Base-by-base conservation (phyloP, 2,797 vertebrate species). In the Lindbergichthys nudifrons region DNA sequence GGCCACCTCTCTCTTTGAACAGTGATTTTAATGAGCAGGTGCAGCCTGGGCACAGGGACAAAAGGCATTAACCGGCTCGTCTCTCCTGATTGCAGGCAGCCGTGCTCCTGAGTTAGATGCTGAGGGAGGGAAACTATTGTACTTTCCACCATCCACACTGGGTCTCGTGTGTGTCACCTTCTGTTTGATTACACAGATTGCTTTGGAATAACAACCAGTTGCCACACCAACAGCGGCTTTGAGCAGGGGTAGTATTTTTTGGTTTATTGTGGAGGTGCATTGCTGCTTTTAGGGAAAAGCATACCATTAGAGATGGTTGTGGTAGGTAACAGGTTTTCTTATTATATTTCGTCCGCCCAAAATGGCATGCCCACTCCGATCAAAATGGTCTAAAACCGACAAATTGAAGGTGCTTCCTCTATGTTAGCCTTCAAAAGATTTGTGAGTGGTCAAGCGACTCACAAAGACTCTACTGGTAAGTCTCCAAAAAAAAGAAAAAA, bases 1-100 rank as follows among this genome's bases (percentile, higher is more conserved):
- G 43, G 51, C 70, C 63, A 54, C 23, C 53, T 74, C 39, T 74
- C 19, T 18, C 62, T 80, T 39, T 69, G 76, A 88, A 70, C 63
- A 9, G 41, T 60, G 64, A 60, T 82, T 89, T 86, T 86, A 85
- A 90, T 88, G 86, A 90, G 87, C 83, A 84, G 84, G 76, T 86
- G 86, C 78, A 36, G 32, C 32, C 32, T 77, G 51, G 62, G 72
- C 77, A 73, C 45, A 50, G 67, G 75, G 72, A 86, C 81, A 81
- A 81, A 80, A 78, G 73, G 57, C 67, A 63, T 51, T 70, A 66
- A 75, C 70, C 72, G 75, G 79, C 77, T 75, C 57, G 7, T 83
- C 51, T 83, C 69, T 77, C 45, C 58, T 85, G 82, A 87, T 85
- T 87, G 82, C 80, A 82, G 83, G 21, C 69, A 58, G 77, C 68